Percentiles rank a stretch among this genome's conserved stretches.
Evolutionary conservation across 1,140 invertebrate genomes (phyloP).

Genomic region (Drosophila sechellia): DNA sequence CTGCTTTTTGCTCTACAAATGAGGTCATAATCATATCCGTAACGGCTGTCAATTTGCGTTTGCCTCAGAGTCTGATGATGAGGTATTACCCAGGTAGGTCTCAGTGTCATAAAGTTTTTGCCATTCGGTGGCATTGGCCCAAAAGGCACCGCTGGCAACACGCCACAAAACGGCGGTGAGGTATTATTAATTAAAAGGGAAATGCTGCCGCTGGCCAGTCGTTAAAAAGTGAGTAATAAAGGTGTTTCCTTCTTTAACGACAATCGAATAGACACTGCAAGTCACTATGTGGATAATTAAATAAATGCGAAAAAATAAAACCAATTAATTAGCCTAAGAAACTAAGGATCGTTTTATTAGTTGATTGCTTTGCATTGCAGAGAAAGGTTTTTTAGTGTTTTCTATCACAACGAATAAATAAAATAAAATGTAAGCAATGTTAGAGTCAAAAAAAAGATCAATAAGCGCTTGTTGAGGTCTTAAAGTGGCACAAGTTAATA

Average conservation of each 20-base stretch:
- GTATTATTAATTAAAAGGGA: slow-evolving; percentile 50
- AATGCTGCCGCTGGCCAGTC: slow-evolving; percentile 27
- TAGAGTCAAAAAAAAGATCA: not conserved
- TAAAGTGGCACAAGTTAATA: not conserved
- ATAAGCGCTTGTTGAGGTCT: not conserved
- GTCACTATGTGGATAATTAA: slow-evolving; percentile 34
- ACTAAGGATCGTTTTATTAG: not conserved
- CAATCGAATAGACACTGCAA: slow-evolving; percentile 34
- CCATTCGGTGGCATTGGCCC: slow-evolving; percentile 47
- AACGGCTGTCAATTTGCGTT: slow-evolving; percentile 48
- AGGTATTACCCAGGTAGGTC: slow-evolving; percentile 12
- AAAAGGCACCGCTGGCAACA: slow-evolving; percentile 37
- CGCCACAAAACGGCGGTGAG: slow-evolving; percentile 22
- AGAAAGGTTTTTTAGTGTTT: not conserved
- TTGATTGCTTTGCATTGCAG: not conserved
- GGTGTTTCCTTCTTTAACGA: slow-evolving; percentile 37
- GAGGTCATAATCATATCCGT: slow-evolving; percentile 49
- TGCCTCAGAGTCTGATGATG: slow-evolving; percentile 36
- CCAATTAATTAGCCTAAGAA: slow-evolving; percentile 14
- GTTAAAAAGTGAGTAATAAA: slow-evolving; percentile 51
- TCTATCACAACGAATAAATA: too few relatives aligned
- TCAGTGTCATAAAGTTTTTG: slow-evolving; percentile 47
- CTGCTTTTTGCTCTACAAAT: slow-evolving; percentile 36
- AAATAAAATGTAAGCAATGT: too few relatives aligned
- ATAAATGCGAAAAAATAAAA: not conserved